Conservation (phyloP, 2,888 invertebrate genomes). For the Podabrus alpinus region DNA sequence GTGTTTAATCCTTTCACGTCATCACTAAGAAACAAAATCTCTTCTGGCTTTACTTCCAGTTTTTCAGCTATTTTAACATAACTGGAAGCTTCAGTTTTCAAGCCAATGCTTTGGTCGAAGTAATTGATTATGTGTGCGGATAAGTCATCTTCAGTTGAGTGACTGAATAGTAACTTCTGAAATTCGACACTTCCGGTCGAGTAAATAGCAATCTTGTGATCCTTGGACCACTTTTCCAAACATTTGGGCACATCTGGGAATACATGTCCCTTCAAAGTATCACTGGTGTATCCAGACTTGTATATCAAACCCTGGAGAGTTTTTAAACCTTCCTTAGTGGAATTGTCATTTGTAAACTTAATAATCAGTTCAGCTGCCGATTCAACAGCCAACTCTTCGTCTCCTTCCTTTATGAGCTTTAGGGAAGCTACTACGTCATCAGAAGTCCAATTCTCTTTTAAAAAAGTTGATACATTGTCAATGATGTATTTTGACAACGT, state of each 20-base stretch:
- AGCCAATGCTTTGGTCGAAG: constrained; percentile 86
- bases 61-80: constrained; percentile 77
- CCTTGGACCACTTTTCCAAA: constrained; percentile 72
- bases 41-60: constrained; percentile 65
- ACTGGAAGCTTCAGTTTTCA: constrained; percentile 77
- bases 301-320: constrained; percentile 90
- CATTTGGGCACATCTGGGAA: constrained; percentile 83
- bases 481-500: constrained; percentile 77
- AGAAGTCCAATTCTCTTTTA: constrained; percentile 72
- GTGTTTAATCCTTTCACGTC: constrained; percentile 81
- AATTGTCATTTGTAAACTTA: constrained; percentile 81
- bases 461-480: constrained; percentile 70
- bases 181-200: constrained; percentile 92
- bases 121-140: constrained; percentile 73
- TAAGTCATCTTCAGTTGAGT: constrained; percentile 79
- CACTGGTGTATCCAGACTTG: constrained; percentile 80
- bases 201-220: constrained; percentile 77
- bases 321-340: constrained; percentile 81
- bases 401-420: constrained; percentile 62
- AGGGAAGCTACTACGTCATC: constrained; percentile 71
- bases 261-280: constrained; percentile 82
- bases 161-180: constrained; percentile 83
- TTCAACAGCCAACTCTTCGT: constrained; percentile 51
- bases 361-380: constrained; percentile 72
- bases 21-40: constrained; percentile 87